Conservation (phyloP, 2,797 vertebrate genomes). For the Anguilla pacifica region DNA sequence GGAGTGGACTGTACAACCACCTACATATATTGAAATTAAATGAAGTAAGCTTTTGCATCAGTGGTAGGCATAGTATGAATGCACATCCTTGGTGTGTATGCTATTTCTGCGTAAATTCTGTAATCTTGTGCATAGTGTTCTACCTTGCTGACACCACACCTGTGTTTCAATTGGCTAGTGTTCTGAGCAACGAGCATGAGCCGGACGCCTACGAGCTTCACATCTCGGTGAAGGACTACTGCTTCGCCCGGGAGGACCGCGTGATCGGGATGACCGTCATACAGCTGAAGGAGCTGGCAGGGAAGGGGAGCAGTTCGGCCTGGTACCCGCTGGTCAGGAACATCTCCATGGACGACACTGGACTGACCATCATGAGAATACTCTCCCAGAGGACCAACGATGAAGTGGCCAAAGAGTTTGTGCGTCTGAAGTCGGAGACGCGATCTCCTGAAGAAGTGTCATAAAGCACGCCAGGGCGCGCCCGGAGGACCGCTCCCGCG, state of each 20-base stretch:
- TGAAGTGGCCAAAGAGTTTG: constrained; percentile 97
- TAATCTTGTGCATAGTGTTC: too few relatives aligned
- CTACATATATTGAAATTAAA: neutral
- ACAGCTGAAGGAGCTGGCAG: constrained; percentile 81
- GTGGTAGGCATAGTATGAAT: neutral
- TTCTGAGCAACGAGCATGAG: constrained; percentile 85
- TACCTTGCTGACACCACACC: neutral
- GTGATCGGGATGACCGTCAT: constrained; percentile 92
- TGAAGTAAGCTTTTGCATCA: neutral
- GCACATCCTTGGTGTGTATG: neutral
- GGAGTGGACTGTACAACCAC: neutral
- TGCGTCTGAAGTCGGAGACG: constrained; percentile 92
- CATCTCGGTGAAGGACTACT: constrained; percentile 96
- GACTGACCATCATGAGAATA: constrained; percentile 93
- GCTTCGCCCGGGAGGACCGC: constrained; percentile 95
- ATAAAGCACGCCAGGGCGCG: constrained; percentile 31
- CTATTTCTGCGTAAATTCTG: neutral
- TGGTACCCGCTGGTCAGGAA: constrained; percentile 87
- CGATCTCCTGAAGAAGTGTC: constrained; percentile 86
- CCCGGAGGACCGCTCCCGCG: constrained; percentile 18
- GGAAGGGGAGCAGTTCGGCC: constrained; percentile 77
- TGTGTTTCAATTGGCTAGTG: constrained; percentile 60
- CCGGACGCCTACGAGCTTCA: constrained; percentile 90
- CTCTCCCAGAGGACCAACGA: constrained; percentile 95
- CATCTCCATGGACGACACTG: constrained; percentile 88